Percentiles rank a stretch among this genome's conserved stretches.
Conservation (phyloP, 2,113 vertebrate species). For the Cynopterus brachyotis region DNA sequence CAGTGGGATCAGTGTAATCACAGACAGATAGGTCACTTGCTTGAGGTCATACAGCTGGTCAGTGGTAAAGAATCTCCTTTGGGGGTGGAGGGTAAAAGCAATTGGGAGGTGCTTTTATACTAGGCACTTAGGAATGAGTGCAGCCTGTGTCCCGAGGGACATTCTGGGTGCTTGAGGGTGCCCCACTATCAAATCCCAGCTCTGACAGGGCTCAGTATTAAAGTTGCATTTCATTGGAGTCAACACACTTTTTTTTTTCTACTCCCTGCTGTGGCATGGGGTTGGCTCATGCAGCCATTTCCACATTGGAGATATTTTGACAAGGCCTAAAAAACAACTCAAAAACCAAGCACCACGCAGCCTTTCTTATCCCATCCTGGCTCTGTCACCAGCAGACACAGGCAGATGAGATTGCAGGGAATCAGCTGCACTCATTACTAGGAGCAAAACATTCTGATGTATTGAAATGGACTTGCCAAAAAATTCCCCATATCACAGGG, state of each 20-base stretch:
- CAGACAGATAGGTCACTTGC: not conserved
- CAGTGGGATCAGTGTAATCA: not conserved
- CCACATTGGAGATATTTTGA: not conserved
- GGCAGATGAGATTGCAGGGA: not conserved
- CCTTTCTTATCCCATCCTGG: not conserved
- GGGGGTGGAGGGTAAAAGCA: not conserved
- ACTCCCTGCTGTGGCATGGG: not conserved
- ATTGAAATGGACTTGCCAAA: not conserved
- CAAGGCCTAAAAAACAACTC: not conserved
- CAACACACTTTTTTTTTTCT: not conserved
- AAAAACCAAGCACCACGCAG: not conserved
- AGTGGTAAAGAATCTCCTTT: not conserved
- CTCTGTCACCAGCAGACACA: not conserved
- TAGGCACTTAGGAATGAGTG: not conserved
- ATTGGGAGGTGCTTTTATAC: not conserved
- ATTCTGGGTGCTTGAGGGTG: not conserved
- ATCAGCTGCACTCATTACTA: not conserved
- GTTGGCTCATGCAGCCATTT: not conserved
- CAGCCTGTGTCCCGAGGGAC: not conserved
- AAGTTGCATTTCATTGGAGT: not conserved
- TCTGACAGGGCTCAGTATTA: rapidly evolving
- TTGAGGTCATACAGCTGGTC: not conserved
- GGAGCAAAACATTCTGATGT: not conserved
- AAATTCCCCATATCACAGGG: not conserved
- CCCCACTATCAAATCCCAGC: no score